Evolutionary conservation across 2,113 vertebrate genomes (phyloP), one percentile per base, ranked within the genome.

Genomic region (Xiphophorus hellerii): DNA sequence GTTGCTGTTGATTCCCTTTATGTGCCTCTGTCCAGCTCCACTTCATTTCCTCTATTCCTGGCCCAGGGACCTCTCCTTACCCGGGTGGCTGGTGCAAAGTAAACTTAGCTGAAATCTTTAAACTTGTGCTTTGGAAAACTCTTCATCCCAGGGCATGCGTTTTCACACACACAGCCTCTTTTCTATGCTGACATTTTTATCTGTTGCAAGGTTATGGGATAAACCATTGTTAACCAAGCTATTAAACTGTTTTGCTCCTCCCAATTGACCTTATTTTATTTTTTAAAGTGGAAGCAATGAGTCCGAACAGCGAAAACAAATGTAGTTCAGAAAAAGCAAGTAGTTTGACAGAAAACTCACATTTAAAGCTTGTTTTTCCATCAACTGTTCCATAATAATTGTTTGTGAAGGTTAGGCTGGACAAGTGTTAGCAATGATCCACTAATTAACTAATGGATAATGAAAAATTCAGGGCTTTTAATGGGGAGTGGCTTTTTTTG

Each of bases 1-100:
- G 92, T 97, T 96, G 95, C 93, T 90, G 93, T 93, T 96, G 96
- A 98, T 97, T 96, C 95, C 94, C 94, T 96, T 95, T 94, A 96
- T 95, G 94, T 94, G 93, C 88, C 84, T 78, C 86, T 78, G 79
- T 82, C 77, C 71, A 76, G 76, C 86, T 83, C 76, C 72, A 85
- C 80, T 83, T 91, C 84, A 86, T 82, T 87, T 87, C 76, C 82
- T 74, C 79, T 67, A 35, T 60, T 71, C 71, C 62, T 5, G 1
- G 67, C 82, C 86, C 61, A 58, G 35, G 76, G 61, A 76, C 80
- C 62, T 73, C 77, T 84, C 69, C 80, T 83, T 87, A 75, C 73
- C 92, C 94, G 91, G 94, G 93, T 92, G 93, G 90, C 95, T 94
- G 94, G 91, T 95, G 91, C 94, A 95, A 96, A 91, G 88, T 91